These are phyloP conservation scores for Chelonoidis abingdonii DNA, from an alignment of 2,113 vertebrate genomes.

Conservation along the genomic window DNA sequence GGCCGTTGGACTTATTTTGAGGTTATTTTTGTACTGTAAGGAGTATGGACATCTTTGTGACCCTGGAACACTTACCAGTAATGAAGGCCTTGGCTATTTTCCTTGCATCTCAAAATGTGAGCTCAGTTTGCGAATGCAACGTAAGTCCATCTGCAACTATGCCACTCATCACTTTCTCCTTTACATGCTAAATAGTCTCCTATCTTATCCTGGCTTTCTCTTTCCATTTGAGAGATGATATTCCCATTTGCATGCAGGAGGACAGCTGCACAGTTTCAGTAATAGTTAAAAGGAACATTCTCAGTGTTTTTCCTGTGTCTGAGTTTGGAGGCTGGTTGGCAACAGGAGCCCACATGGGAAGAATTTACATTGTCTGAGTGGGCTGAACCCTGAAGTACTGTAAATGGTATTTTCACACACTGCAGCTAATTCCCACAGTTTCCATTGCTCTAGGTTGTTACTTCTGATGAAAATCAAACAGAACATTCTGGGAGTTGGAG, in stretches of 20 bases:
- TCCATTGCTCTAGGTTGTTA: slow-evolving; percentile 70
- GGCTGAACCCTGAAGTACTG: slow-evolving; percentile 50
- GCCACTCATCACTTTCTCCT: neutral
- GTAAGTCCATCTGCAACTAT: neutral
- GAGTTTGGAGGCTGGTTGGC: slow-evolving; percentile 34
- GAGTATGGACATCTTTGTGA: neutral
- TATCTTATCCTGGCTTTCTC: neutral
- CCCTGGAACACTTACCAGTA: neutral
- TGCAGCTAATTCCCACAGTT: slow-evolving; percentile 72
- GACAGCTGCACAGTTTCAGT: neutral
- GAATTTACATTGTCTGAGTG: slow-evolving; percentile 67
- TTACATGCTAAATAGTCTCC: neutral
- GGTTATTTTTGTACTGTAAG: neutral
- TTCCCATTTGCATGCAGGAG: neutral
- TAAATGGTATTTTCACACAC: slow-evolving; percentile 69
- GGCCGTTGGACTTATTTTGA: neutral
- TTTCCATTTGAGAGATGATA: accelerated
- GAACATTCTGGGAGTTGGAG: slow-evolving; percentile 61
- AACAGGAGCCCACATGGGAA: slow-evolving; percentile 56
- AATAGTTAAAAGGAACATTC: slow-evolving; percentile 37
- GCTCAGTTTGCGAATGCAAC: neutral
- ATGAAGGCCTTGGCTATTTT: neutral
- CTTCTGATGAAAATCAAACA: slow-evolving; percentile 73
- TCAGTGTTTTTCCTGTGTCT: slow-evolving; percentile 25
- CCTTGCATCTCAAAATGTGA: neutral